Conservation (phyloP, 2,888 invertebrate genomes). For the Notodonta dromedarius region DNA sequence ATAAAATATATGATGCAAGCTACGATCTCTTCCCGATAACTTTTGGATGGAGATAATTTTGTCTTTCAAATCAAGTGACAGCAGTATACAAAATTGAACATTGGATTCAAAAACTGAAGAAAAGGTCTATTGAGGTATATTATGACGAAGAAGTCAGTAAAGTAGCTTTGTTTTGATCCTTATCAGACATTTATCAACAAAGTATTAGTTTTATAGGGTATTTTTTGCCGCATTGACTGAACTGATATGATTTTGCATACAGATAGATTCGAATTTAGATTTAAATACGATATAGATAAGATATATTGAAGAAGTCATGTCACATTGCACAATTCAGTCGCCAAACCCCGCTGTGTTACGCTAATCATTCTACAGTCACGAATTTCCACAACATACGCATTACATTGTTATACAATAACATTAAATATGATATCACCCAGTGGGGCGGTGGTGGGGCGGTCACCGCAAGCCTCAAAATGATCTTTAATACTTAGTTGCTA, state of each 20-base stretch:
- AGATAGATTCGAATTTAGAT: no score
- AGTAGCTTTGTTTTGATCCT: background rate
- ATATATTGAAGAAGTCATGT: no score
- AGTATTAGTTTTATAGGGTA: background rate
- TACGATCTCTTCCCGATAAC: no score
- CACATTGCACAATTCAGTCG: no score
- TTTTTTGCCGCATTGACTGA: background rate
- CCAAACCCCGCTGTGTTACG: background rate
- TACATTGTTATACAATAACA: constrained; percentile 37
- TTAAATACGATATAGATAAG: no score
- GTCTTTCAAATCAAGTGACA: no score
- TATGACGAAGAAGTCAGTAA: background rate
- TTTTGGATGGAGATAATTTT: no score
- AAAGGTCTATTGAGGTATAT: no score
- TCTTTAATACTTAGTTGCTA: constrained; percentile 8
- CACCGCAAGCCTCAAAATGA: constrained; percentile 4
- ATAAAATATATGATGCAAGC: no score
- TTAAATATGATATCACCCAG: constrained; percentile 38
- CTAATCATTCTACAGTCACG: background rate
- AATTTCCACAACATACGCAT: constrained; percentile 16
- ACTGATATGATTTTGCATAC: constrained; percentile 1
- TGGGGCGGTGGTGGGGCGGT: no score
- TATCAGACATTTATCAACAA: background rate
- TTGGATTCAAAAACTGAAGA: no score
- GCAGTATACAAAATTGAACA: no score